Conservation (phyloP, 2,113 vertebrate species). For the Takifugu bimaculatus region DNA sequence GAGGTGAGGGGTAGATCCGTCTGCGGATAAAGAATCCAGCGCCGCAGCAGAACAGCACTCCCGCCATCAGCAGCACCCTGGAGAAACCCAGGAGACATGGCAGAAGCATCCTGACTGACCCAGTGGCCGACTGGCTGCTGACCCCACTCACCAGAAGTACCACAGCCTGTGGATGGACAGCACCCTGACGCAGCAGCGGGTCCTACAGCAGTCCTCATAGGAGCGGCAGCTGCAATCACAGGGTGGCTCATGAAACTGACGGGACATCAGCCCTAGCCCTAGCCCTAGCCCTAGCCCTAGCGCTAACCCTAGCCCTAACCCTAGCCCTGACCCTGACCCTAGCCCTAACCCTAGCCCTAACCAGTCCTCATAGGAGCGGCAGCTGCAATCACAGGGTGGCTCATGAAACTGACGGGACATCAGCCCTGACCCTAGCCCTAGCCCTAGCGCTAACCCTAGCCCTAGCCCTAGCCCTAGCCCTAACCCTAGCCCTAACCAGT, state of each 20-base stretch:
- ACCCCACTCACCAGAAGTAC: conserved; percentile 91
- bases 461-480: too few relatives aligned
- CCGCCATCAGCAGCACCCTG: conserved; percentile 98
- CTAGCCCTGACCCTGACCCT: too few relatives aligned
- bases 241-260: too few relatives aligned
- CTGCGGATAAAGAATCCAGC: conserved; percentile 95
- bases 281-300: too few relatives aligned
- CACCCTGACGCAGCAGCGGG: conserved; percentile 91
- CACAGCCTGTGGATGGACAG: conserved; percentile 95
- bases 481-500: too few relatives aligned
- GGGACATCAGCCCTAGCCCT: too few relatives aligned
- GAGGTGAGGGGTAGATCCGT: conserved; percentile 87
- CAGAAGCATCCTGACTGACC: neutral
- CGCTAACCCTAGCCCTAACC: neutral
- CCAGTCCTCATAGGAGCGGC: too few relatives aligned
- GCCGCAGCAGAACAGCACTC: conserved; percentile 93
- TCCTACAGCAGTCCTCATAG: conserved; percentile 97
- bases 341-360: too few relatives aligned
- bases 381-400: too few relatives aligned
- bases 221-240: conserved; percentile 85
- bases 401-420: too few relatives aligned
- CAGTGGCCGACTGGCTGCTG: neutral
- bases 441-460: too few relatives aligned
- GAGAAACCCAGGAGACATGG: neutral
- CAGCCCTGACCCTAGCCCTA: too few relatives aligned